A percentile compares a stretch with the other conserved stretches of the same genome.
These are phyloP conservation scores for Polypedilum pembai DNA, from an alignment of 1,140 invertebrate species.

Conservation along the genomic window DNA sequence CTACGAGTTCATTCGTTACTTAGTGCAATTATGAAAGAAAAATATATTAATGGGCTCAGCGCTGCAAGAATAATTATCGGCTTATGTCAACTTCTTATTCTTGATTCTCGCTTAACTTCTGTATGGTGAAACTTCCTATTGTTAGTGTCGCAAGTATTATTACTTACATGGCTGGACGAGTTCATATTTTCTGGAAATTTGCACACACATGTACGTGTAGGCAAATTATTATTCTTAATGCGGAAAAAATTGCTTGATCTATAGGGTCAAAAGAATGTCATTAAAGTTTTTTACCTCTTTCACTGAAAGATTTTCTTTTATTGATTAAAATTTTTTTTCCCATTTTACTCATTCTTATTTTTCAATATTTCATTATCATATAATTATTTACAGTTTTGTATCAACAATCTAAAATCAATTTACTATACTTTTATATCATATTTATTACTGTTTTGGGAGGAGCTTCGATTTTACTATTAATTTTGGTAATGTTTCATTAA, in stretches of 20 bases:
- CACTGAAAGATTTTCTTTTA: conserved; percentile 15
- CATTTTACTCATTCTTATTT: not conserved
- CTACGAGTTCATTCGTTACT: not conserved
- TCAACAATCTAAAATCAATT: not conserved
- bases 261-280: not conserved
- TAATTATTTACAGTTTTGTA: conserved; percentile 7
- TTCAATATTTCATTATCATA: not conserved
- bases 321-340: not conserved
- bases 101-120: not conserved
- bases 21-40: not conserved
- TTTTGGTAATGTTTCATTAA: too few species aligned
- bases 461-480: too few species aligned
- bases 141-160: not conserved
- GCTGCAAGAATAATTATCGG: not conserved
- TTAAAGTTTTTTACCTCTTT: not conserved
- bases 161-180: conserved; percentile 10
- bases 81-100: not conserved
- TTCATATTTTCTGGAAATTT: conserved; percentile 1
- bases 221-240: not conserved
- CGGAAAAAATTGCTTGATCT: not conserved
- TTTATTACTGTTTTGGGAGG: too few species aligned
- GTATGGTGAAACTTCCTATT: not conserved
- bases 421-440: not conserved
- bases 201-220: not conserved
- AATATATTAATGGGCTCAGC: not conserved